phyloP scores from a whole-genome alignment of 2,113 vertebrate species.

The Epinephelus moara region DNA sequence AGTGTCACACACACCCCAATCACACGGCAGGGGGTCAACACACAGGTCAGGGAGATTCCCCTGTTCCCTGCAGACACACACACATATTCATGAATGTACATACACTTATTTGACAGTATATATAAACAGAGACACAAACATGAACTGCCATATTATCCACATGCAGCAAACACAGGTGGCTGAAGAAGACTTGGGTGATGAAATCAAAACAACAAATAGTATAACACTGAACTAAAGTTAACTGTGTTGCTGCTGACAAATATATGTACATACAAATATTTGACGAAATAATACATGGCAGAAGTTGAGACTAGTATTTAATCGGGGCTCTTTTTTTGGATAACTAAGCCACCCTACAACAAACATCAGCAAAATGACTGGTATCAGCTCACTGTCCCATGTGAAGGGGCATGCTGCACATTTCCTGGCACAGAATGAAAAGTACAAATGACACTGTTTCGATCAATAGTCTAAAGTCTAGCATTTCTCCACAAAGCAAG shows the following conservation, averaged over 20 bases:
- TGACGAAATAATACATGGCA: not conserved
- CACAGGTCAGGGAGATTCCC: constrained; percentile 80
- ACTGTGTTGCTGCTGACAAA: not conserved
- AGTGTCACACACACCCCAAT: constrained; percentile 75
- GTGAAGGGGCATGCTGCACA: constrained; percentile 35
- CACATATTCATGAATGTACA: constrained; percentile 6
- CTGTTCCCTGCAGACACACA: constrained; percentile 74
- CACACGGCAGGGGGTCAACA: constrained; percentile 82
- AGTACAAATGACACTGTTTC: constrained; percentile 64
- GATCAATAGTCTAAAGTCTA: constrained; percentile 87
- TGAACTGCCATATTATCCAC: not conserved
- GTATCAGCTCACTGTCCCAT: constrained; percentile 21
- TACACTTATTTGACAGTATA: not conserved
- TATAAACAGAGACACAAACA: constrained; percentile 6
- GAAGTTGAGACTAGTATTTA: not conserved
- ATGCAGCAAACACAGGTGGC: not conserved
- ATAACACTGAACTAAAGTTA: not conserved
- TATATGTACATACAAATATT: not conserved
- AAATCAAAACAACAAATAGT: constrained; percentile 30
- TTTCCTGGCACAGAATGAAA: constrained; percentile 59
- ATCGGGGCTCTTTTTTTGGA: constrained; percentile 5
- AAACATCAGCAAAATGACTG: constrained; percentile 22
- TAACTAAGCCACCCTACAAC: not conserved
- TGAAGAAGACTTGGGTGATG: not conserved
- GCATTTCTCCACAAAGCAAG: constrained; percentile 72